Evolutionary conservation across 2,113 vertebrate genomes (phyloP), one percentile per base, ranked within the genome.

Genomic region (Centropus bengalensis): DNA sequence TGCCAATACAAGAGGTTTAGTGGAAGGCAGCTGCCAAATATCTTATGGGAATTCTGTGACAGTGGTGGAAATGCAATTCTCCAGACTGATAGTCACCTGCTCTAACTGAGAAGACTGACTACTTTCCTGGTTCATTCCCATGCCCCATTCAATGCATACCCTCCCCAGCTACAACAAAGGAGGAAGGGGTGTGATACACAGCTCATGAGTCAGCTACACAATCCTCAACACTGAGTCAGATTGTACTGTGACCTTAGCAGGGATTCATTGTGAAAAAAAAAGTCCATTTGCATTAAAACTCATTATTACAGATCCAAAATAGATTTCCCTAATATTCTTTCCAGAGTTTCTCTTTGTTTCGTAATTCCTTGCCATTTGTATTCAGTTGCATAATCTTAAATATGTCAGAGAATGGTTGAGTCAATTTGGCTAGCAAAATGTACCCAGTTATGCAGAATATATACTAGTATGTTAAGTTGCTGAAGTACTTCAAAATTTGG

Each of bases 181-280:
- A 55, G 40, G 5, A 23, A 20, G 33, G 32, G 54, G 5, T 24
- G 15, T 23, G 28, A 49, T 26, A 36, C 4, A 4, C 52, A 71
- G 27, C 14, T 51, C 32, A 30, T 6, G 68, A 17, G 58, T 62
- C 28, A 77, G 4, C 33, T 71, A 12, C 62, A 44, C 9, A 26
- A 10, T 38, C 54, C 59, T 49, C 78, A 85, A 36, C n/a, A 73
- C n/a, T 17, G 3, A 28, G 30, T 52, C 75, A 91, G 28, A 12
- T 42, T 54, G 23, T 71, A 30, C 52, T 86, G 32, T 38, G 36
- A 54, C 20, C 82, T 84, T 10, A 76, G 45, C 10, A 74, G 62
- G 18, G n/a, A 64, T 60, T 30, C 3, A 24, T 0, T 60, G 33
- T 45, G 3, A 17, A 60, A 52, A 62, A 69, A 54, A n/a, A 1